A percentile compares a stretch with the other conserved stretches of the same genome.
Conservation (phyloP, 2,113 vertebrate species). For the Sorex araneus region DNA sequence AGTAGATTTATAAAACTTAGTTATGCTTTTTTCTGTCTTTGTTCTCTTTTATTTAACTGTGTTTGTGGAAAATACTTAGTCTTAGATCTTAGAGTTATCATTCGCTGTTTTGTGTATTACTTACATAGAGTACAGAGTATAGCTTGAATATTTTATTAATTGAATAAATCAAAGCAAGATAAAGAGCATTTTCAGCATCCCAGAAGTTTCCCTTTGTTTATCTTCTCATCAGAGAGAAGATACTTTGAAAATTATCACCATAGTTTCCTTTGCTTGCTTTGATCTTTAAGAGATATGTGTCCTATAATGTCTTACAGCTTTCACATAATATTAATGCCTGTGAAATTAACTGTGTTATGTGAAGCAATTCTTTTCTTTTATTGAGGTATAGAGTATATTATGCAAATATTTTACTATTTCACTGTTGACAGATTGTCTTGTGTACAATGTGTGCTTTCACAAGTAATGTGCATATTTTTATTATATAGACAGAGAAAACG, state of each 20-base stretch:
- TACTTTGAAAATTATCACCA: neutral
- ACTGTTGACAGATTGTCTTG: neutral
- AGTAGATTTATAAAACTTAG: conserved; percentile 27
- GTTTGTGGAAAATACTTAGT: neutral
- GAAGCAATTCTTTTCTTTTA: neutral
- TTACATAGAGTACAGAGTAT: neutral
- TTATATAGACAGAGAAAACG: neutral
- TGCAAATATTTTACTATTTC: neutral
- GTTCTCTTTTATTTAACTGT: conserved; percentile 23
- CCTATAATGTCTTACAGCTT: conserved; percentile 14
- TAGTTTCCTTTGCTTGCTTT: neutral
- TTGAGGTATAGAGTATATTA: neutral
- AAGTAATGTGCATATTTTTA: neutral
- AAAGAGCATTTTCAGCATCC: neutral
- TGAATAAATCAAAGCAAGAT: conserved; percentile 36
- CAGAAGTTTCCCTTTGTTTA: neutral
- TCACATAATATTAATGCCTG: neutral
- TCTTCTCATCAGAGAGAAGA: neutral
- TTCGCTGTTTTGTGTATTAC: neutral
- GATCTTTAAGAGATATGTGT: neutral
- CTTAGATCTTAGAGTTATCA: neutral
- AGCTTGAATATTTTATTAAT: conserved; percentile 7
- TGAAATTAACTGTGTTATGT: neutral
- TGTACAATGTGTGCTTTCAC: neutral
- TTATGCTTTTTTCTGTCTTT: conserved; percentile 26